Percentiles rank a stretch among this genome's conserved stretches.
Conservation (phyloP, 2,113 vertebrate genomes). For the Cyrtonyx montezumae region DNA sequence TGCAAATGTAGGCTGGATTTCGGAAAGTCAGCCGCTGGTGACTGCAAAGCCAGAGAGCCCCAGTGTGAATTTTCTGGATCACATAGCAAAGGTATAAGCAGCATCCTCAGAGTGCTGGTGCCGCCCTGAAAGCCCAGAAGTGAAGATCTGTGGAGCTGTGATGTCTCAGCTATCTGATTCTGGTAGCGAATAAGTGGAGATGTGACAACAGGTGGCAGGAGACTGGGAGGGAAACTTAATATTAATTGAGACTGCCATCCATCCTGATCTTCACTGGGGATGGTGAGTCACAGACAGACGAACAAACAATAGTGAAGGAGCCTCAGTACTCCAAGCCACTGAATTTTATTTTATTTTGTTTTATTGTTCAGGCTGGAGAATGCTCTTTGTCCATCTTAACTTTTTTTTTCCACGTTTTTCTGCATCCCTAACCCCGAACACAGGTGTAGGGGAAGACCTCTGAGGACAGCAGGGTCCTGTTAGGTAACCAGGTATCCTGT, state of each 20-base stretch:
- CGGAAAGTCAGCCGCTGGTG: background rate
- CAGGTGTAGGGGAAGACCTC: background rate
- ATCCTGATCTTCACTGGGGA: background rate
- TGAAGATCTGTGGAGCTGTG: background rate
- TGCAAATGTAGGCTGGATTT: background rate
- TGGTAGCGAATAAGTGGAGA: background rate
- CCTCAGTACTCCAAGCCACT: fast-evolving
- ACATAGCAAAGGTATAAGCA: background rate
- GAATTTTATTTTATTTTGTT: background rate
- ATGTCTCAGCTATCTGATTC: background rate
- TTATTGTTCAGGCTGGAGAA: background rate
- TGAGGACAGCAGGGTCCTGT: background rate
- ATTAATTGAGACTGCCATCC: background rate
- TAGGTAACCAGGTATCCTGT: background rate
- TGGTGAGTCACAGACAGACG: background rate
- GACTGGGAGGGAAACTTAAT: background rate
- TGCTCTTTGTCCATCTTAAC: background rate
- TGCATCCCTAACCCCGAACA: background rate
- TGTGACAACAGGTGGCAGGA: background rate
- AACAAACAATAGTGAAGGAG: background rate
- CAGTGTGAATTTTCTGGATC: background rate
- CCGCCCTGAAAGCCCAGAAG: background rate
- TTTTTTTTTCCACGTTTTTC: background rate
- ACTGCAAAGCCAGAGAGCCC: background rate
- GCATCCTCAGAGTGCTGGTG: background rate